Conservation (phyloP, 1,140 invertebrate species). For the Dryas iulia region DNA sequence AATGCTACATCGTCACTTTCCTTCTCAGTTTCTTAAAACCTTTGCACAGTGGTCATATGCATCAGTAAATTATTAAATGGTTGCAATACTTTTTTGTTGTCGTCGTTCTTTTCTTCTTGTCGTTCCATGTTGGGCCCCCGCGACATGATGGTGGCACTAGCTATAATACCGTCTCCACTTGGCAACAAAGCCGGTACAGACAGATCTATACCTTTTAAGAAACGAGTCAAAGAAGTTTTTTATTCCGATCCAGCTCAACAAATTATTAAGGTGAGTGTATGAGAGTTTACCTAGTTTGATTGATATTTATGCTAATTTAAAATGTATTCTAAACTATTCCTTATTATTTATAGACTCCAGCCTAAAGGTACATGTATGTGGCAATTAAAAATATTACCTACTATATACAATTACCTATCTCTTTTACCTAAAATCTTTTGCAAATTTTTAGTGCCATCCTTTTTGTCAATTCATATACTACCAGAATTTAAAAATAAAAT, state of each 20-base stretch:
- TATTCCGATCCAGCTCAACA: slow-evolving; percentile 53
- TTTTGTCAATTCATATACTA: too few species aligned
- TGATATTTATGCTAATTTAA: background rate
- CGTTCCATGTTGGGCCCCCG: slow-evolving; percentile 43
- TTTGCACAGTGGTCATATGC: background rate
- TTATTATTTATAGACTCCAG: too few species aligned
- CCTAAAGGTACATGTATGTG: too few species aligned
- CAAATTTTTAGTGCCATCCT: too few species aligned
- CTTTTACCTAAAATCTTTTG: too few species aligned
- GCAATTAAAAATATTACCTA: too few species aligned
- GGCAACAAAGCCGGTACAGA: slow-evolving; percentile 58
- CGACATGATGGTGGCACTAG: slow-evolving; percentile 56
- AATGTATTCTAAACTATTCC: background rate
- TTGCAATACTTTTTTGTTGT: slow-evolving; percentile 42
- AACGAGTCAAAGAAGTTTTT: slow-evolving; percentile 64
- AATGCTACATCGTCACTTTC: slow-evolving; percentile 7
- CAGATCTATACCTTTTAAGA: slow-evolving; percentile 56
- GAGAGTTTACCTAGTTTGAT: background rate
- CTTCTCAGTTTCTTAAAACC: slow-evolving; percentile 9
- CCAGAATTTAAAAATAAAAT: too few species aligned
- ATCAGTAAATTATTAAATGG: slow-evolving; percentile 33
- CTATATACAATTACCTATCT: too few species aligned
- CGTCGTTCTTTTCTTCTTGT: slow-evolving; percentile 39
- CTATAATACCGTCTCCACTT: slow-evolving; percentile 50
- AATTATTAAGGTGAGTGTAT: slow-evolving; percentile 52